Evolutionary conservation across 2,113 vertebrate species (phyloP).

Genomic region (Aphyosemion australe): DNA sequence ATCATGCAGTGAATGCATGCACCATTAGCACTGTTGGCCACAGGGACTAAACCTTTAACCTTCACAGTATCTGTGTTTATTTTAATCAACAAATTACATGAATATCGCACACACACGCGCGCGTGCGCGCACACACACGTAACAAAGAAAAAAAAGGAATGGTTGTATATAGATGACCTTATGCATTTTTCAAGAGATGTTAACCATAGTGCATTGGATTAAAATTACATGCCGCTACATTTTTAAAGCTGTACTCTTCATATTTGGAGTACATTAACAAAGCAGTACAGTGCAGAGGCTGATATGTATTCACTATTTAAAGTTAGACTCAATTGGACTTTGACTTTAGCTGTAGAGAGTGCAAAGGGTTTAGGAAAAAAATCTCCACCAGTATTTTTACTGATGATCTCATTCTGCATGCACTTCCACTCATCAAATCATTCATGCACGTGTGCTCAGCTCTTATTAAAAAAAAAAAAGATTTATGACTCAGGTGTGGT

Average conservation of each 20-base stretch:
- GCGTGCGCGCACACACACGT: background rate
- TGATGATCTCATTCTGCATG: background rate
- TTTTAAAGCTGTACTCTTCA: background rate
- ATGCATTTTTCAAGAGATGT: slow-evolving; percentile 15
- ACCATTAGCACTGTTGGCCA: slow-evolving; percentile 41
- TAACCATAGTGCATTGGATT: slow-evolving; percentile 10
- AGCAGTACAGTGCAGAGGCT: background rate
- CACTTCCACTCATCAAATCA: background rate
- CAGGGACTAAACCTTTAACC: slow-evolving; percentile 46
- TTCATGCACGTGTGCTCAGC: slow-evolving; percentile 2
- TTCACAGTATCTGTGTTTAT: slow-evolving; percentile 29
- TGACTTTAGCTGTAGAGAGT: background rate
- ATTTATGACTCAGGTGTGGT: slow-evolving; percentile 43
- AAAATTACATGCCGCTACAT: background rate
- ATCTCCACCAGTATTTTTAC: background rate
- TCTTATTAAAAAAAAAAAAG: slow-evolving; percentile 35
- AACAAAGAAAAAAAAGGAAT: slow-evolving; percentile 1
- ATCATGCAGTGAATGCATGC: slow-evolving; percentile 19
- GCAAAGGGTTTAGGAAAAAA: background rate
- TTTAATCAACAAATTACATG: slow-evolving; percentile 18
- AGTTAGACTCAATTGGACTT: slow-evolving; percentile 1
- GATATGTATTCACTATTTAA: background rate
- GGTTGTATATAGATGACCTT: slow-evolving; percentile 6
- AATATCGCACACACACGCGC: background rate
- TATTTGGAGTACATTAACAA: background rate